Percentiles rank a stretch among this genome's conserved stretches.
These are phyloP conservation scores for Acanthiza pusilla DNA, from an alignment of 2,797 vertebrate genomes.

Conservation along the genomic window DNA sequence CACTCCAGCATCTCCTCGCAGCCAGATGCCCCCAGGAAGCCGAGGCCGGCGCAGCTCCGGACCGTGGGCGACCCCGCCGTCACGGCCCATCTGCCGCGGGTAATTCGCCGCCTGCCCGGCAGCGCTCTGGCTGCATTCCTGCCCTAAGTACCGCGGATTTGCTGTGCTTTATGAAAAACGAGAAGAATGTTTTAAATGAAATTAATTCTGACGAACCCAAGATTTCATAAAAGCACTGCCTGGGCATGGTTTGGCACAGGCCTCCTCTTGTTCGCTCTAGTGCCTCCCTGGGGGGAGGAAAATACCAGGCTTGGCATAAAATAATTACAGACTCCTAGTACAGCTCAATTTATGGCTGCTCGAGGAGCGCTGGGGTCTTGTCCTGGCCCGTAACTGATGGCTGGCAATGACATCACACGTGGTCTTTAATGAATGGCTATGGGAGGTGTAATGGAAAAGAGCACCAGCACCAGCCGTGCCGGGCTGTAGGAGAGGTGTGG, in stretches of 20 bases:
- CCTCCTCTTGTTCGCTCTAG: background rate
- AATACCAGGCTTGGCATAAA: background rate
- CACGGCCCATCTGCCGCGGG: constrained; percentile 33
- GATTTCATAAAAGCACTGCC: constrained; percentile 63
- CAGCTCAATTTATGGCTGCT: background rate
- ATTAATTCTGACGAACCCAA: constrained; percentile 66
- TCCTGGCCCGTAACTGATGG: background rate
- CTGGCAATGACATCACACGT: background rate
- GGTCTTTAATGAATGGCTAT: background rate
- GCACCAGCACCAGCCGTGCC: background rate
- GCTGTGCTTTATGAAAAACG: constrained; percentile 70
- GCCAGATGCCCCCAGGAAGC: background rate
- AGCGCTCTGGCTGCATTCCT: constrained; percentile 63
- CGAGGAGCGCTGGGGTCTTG: background rate
- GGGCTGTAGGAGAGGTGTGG: accelerated
- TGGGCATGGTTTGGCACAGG: constrained; percentile 32
- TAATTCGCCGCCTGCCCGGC: constrained; percentile 52
- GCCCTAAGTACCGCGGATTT: constrained; percentile 65
- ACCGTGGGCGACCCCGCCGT: background rate
- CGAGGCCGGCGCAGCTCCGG: background rate
- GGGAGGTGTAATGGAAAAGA: background rate
- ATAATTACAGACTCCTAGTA: background rate
- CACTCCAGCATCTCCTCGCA: background rate
- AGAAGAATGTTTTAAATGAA: constrained; percentile 75
- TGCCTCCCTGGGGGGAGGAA: constrained; percentile 33